A percentile compares a stretch with the other conserved stretches of the same genome.
Conservation (phyloP, 1,140 invertebrate genomes). For the Euwallacea fornicatus region DNA sequence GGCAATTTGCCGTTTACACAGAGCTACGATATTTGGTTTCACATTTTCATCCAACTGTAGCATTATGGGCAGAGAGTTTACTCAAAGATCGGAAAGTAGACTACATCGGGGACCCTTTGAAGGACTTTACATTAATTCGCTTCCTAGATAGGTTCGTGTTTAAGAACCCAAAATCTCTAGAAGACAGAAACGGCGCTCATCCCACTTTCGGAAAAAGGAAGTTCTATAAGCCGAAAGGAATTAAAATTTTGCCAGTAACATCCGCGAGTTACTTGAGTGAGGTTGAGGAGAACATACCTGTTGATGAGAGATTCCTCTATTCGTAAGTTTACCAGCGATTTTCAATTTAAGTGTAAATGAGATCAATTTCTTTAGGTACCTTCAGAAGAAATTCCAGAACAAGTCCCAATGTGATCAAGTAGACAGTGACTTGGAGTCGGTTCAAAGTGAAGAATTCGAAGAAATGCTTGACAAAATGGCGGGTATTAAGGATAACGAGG, state of each 20-base stretch:
- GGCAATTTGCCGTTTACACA: constrained; percentile 65
- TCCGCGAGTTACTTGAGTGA: constrained; percentile 71
- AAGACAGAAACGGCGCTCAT: constrained; percentile 56
- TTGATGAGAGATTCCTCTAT: constrained; percentile 81
- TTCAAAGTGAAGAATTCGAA: constrained; percentile 88
- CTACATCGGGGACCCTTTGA: constrained; percentile 89
- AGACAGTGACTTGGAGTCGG: constrained; percentile 72
- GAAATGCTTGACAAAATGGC: constrained; percentile 72
- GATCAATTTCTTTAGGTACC: constrained; percentile 53
- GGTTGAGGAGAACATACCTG: constrained; percentile 70
- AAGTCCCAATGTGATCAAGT: constrained; percentile 50
- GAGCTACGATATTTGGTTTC: constrained; percentile 72
- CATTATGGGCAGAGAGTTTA: constrained; percentile 84
- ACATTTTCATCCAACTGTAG: constrained; percentile 91
- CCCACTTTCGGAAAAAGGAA: constrained; percentile 62
- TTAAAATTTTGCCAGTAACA: constrained; percentile 65
- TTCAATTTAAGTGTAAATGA: neutral
- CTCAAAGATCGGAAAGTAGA: constrained; percentile 72
- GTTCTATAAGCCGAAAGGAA: constrained; percentile 64
- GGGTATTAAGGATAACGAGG: constrained; percentile 48
- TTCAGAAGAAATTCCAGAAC: constrained; percentile 55
- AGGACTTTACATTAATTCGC: constrained; percentile 85
- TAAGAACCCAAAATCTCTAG: constrained; percentile 88
- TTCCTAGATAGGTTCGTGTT: constrained; percentile 95
- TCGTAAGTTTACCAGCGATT: constrained; percentile 56